phyloP scores from a whole-genome alignment of 2,113 vertebrate species.

The Heterochromis multidens region DNA sequence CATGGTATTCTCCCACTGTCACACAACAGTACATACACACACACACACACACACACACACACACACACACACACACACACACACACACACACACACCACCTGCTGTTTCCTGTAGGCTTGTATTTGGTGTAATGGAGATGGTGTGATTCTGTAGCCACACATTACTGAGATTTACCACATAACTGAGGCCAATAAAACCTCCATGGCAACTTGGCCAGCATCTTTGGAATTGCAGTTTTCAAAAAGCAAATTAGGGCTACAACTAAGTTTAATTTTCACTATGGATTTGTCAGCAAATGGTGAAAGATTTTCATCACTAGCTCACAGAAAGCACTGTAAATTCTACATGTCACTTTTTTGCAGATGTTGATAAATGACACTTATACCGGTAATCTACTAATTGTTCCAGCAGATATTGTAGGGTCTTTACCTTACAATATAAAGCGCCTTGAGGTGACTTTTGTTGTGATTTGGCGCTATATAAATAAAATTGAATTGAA shows the following conservation, averaged over 20 bases:
- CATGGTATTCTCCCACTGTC: conserved; percentile 65
- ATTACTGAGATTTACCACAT: conserved; percentile 46
- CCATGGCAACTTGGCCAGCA: not conserved
- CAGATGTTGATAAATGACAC: not conserved
- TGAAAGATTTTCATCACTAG: not conserved
- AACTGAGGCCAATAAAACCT: conserved; percentile 20
- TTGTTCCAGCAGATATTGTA: too few relatives aligned
- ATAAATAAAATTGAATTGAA: too few relatives aligned
- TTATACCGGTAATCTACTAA: not conserved
- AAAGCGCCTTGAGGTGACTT: too few relatives aligned
- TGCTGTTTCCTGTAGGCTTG: conserved; percentile 58
- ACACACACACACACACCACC: conserved; percentile 52
- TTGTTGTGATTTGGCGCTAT: too few relatives aligned
- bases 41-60: conserved; percentile 29
- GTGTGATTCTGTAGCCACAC: conserved; percentile 34
- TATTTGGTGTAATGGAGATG: conserved; percentile 58
- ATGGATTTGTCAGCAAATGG: not conserved
- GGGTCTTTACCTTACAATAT: too few relatives aligned
- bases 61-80: conserved; percentile 26
- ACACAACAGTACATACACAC: conserved; percentile 27
- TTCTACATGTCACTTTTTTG: not conserved
- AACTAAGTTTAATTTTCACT: not conserved
- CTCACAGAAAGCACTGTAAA: not conserved
- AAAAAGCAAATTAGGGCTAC: not conserved
- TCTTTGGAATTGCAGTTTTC: not conserved